Percentiles rank a stretch among this genome's conserved stretches.
Evolutionary conservation across 2,888 invertebrate species (phyloP).

Genomic region (Drosophila pseudotalamancana): DNA sequence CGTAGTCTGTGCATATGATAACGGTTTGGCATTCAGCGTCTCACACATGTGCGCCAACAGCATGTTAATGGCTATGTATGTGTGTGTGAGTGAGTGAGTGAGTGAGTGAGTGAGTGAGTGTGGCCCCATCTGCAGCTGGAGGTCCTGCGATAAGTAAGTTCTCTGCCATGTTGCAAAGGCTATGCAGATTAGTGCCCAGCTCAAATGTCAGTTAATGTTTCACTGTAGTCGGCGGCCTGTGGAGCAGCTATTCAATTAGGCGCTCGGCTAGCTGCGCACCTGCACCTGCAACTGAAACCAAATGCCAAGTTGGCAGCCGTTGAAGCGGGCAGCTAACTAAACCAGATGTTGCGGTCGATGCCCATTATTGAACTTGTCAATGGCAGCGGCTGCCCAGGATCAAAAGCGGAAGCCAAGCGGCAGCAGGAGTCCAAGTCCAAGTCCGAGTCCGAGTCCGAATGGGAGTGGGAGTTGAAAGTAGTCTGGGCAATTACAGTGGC

Average conservation of each 20-base stretch:
- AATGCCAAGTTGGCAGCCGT: slow-evolving; percentile 24
- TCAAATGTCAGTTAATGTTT: slow-evolving; percentile 43
- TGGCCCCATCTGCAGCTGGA: slow-evolving; percentile 8
- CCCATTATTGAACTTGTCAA: slow-evolving; percentile 76
- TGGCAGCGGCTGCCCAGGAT: slow-evolving; percentile 37
- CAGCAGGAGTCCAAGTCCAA: background rate
- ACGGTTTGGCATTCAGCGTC: slow-evolving; percentile 59
- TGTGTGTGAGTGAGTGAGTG: background rate
- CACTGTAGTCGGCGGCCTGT: slow-evolving; percentile 20
- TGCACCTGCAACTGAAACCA: slow-evolving; percentile 38
- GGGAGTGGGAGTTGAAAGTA: too few species aligned
- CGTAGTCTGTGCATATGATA: slow-evolving; percentile 47
- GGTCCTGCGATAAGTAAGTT: slow-evolving; percentile 62
- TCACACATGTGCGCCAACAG: slow-evolving; percentile 46
- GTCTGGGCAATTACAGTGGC: slow-evolving; percentile 72
- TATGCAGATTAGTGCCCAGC: slow-evolving; percentile 36
- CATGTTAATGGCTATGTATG: slow-evolving; percentile 41
- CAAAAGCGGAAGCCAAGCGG: background rate
- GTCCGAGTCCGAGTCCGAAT: too few species aligned
- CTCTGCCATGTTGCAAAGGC: slow-evolving; percentile 24
- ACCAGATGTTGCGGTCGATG: slow-evolving; percentile 76
- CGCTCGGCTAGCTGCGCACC: slow-evolving; percentile 28
- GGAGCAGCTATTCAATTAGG: slow-evolving; percentile 63
- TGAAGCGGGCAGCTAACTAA: slow-evolving; percentile 37
- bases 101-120: background rate